Evolutionary conservation across 2,888 invertebrate species (phyloP).

Genomic region (Netelia inedita): DNA sequence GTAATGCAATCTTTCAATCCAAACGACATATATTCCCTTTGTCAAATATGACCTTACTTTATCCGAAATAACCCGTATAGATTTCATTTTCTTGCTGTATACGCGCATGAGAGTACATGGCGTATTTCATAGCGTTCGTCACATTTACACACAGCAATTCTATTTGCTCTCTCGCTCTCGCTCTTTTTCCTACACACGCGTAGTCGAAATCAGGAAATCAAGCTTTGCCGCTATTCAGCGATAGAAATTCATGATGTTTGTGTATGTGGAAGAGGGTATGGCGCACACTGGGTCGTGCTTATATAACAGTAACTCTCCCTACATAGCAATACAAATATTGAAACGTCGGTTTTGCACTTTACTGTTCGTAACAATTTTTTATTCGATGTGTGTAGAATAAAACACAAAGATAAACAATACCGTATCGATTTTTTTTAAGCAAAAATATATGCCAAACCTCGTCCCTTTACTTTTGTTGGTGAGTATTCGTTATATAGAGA

Average conservation of each 20-base stretch:
- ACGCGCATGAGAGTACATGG: conserved; percentile 41
- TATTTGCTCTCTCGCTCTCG: conserved; percentile 45
- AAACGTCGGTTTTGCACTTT: conserved; percentile 31
- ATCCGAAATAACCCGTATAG: not conserved
- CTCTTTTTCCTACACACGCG: conserved; percentile 40
- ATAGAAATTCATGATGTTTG: conserved; percentile 51
- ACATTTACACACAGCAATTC: conserved; percentile 58
- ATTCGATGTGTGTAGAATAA: not conserved
- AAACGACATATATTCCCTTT: too few relatives aligned
- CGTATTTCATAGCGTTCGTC: conserved; percentile 46
- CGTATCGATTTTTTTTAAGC: too few relatives aligned
- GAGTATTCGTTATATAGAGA: too few relatives aligned
- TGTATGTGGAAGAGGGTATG: conserved; percentile 25
- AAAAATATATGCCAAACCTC: too few relatives aligned
- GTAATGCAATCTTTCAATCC: not conserved
- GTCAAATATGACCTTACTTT: too few relatives aligned
- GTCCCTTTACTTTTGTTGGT: too few relatives aligned
- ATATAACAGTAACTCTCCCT: conserved; percentile 23
- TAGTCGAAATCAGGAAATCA: conserved; percentile 49
- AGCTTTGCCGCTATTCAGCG: conserved; percentile 62
- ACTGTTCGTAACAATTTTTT: too few relatives aligned
- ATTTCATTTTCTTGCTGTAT: conserved; percentile 28
- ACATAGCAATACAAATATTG: conserved; percentile 33
- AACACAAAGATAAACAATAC: not conserved
- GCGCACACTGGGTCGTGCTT: conserved; percentile 58